Percentiles rank a stretch among this genome's conserved stretches.
phyloP scores from a whole-genome alignment of 2,113 vertebrate species.

The Phylloscopus whistleri region DNA sequence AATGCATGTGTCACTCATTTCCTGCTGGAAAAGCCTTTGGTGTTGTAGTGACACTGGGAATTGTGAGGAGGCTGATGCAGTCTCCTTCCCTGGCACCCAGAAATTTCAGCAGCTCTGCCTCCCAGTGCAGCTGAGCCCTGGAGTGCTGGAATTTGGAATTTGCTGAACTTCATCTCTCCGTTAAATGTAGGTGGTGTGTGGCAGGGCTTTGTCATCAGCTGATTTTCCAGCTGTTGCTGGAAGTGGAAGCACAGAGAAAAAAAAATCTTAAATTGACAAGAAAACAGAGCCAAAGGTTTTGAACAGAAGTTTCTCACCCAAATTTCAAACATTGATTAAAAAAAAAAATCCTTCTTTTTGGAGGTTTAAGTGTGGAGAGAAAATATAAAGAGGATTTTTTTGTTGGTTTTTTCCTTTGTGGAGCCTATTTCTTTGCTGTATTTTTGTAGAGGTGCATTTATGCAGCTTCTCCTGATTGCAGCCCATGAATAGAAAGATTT shows the following conservation, averaged over 20 bases:
- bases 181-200: background rate
- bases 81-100: background rate
- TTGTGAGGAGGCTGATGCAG: background rate
- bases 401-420: background rate
- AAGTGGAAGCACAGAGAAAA: background rate
- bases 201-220: background rate
- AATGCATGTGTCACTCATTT: rapidly evolving
- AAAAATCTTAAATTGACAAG: background rate
- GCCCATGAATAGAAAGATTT: background rate
- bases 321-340: background rate
- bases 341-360: background rate
- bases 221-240: background rate
- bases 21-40: background rate
- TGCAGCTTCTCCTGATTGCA: background rate
- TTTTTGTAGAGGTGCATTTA: background rate
- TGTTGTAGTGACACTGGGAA: rapidly evolving
- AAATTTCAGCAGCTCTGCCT: background rate
- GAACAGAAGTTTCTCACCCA: background rate
- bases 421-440: background rate
- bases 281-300: background rate
- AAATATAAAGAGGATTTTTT: background rate
- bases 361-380: background rate
- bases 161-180: background rate
- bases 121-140: background rate
- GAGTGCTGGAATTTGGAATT: background rate